Conservation (phyloP, 2,113 vertebrate species). For the Gavia stellata region DNA sequence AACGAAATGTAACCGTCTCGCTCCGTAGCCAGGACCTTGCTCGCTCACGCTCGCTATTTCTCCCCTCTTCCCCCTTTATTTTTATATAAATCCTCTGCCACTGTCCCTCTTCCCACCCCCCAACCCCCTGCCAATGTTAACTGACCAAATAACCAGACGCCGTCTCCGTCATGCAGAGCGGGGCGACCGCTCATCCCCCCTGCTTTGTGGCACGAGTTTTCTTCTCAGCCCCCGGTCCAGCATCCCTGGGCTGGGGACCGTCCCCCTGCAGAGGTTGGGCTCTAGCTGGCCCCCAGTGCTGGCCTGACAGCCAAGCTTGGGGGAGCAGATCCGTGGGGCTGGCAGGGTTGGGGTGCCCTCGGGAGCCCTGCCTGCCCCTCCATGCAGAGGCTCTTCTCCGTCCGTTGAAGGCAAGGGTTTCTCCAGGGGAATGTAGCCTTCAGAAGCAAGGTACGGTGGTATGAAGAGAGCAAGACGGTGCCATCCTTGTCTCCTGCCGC, state of each 20-base stretch:
- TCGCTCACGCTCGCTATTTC: not conserved
- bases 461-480: not conserved
- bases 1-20: conserved; percentile 84
- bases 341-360: not conserved
- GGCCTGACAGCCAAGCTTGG: not conserved
- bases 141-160: conserved; percentile 61
- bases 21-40: conserved; percentile 9
- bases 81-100: conserved; percentile 55
- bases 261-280: not conserved
- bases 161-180: not conserved
- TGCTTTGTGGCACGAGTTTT: not conserved
- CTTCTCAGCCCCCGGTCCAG: not conserved
- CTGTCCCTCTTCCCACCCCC: not conserved
- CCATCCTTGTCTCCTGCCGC: not conserved
- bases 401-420: conserved; percentile 1
- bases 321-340: not conserved
- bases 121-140: conserved; percentile 24
- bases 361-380: not conserved
- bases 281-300: not conserved
- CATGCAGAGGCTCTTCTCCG: not conserved
- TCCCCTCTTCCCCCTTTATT: conserved; percentile 31
- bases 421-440: not conserved
- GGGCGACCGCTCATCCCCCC: not conserved
- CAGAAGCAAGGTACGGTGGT: not conserved
- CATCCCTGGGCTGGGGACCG: not conserved